A percentile compares a stretch with the other conserved stretches of the same genome.
Evolutionary conservation across 2,113 vertebrate species (phyloP).

Genomic region (Gymnogyps californianus): DNA sequence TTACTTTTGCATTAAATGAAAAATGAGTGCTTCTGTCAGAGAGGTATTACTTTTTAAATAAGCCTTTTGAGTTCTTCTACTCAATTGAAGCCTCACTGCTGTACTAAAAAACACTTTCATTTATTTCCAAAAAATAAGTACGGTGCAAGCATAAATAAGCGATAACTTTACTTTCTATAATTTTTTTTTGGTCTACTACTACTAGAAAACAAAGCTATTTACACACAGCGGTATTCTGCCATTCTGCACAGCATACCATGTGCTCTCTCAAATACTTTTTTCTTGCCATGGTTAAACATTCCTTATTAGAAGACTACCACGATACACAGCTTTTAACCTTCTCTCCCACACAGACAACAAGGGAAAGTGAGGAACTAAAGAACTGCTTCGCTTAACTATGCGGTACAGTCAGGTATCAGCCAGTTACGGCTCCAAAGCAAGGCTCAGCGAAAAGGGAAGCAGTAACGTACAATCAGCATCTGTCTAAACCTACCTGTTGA

Average conservation of each 20-base stretch:
- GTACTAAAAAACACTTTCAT: neutral
- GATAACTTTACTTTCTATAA: fast-evolving
- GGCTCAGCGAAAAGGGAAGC: neutral
- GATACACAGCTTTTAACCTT: neutral
- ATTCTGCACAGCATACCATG: neutral
- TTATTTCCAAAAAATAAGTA: neutral
- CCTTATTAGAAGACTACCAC: neutral
- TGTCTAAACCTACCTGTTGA: neutral
- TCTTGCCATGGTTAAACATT: neutral
- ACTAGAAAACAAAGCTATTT: neutral
- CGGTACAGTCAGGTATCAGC: neutral
- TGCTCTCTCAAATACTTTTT: neutral
- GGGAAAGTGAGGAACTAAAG: neutral
- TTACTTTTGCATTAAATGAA: neutral
- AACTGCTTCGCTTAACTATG: neutral
- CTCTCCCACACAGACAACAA: neutral
- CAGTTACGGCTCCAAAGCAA: neutral
- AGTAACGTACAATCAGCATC: neutral
- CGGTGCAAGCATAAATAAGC: neutral
- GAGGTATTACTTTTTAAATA: neutral
- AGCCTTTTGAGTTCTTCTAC: neutral
- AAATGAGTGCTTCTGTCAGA: neutral
- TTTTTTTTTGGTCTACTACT: neutral
- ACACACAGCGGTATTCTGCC: neutral
- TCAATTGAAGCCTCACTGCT: neutral